Conservation (phyloP, 2,888 invertebrate species). For the Adelphocoris suturalis region DNA sequence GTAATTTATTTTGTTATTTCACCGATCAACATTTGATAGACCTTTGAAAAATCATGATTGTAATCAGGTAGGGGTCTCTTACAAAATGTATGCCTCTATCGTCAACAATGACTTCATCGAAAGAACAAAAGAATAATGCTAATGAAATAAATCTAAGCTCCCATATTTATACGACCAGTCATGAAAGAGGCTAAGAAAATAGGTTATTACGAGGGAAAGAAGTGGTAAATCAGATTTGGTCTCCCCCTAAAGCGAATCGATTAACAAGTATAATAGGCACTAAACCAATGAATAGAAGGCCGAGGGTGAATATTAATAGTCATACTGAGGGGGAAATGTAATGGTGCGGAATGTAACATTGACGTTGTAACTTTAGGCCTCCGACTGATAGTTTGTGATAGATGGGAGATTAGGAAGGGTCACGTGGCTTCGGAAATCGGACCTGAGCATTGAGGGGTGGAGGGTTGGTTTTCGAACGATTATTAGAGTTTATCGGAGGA, state of each 20-base stretch:
- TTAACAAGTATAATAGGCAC: slow-evolving; percentile 67
- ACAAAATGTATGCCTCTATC: too few species aligned
- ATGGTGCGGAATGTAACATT: slow-evolving; percentile 69
- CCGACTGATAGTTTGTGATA: slow-evolving; percentile 66
- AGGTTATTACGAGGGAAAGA: slow-evolving; percentile 48
- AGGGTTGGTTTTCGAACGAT: slow-evolving; percentile 38
- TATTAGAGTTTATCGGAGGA: slow-evolving; percentile 45
- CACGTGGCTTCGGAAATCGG: slow-evolving; percentile 61
- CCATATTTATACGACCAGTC: neutral
- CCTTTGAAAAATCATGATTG: too few species aligned
- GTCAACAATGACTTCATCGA: too few species aligned
- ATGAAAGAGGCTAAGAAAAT: slow-evolving; percentile 38
- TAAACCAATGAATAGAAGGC: slow-evolving; percentile 66
- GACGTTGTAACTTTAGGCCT: slow-evolving; percentile 60
- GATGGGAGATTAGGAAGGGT: slow-evolving; percentile 63
- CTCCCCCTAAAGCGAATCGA: slow-evolving; percentile 47
- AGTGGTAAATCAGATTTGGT: slow-evolving; percentile 61
- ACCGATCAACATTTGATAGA: too few species aligned
- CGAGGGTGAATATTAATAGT: slow-evolving; percentile 60
- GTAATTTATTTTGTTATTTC: too few species aligned
- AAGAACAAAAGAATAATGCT: too few species aligned
- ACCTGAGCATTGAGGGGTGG: neutral
- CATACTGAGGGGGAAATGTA: slow-evolving; percentile 47
- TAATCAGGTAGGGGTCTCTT: too few species aligned
- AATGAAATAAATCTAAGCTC: neutral